Base-by-base conservation (phyloP, 2,888 invertebrate genomes). In the Diachrysia chrysitis region DNA sequence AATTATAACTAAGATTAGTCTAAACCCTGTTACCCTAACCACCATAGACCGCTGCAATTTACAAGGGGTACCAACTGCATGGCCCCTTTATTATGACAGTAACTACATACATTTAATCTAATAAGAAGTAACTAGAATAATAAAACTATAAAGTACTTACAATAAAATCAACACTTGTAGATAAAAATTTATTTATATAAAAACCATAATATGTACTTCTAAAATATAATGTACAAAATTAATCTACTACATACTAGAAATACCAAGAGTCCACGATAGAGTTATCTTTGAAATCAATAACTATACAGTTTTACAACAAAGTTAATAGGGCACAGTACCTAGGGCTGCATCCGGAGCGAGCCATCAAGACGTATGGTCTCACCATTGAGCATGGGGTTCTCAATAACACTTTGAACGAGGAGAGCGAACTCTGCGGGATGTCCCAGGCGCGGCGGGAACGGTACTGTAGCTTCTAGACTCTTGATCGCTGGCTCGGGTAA, bases 331-430 rank as follows among this genome's bases (percentile, higher is more conserved):
- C 19, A 73, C 63, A n/a, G 19, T 62, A 65, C 62, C 90, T 83
- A 96, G 56, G 96, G 93, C 81, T 95, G 95, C 96, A 96, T 96
- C 83, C 96, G 92, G 7, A 96, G 85, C 19, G 95, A 95, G 53
- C 96, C 96, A 71, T 96, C 96, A 12, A 96, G 84, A 59, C 96
- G 92, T 77, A 96, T 96, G 1, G 95, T 96, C 83, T 96, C 96
- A 0, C 96, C 96, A 63, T 96, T 96, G 21, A 96, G 87, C 90
- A 96, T 88, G 0, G 95, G 93, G 87, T 96, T 96, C 78, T 96
- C 95, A 53, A 96, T 94, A 62, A 96, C 95, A 55, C 93, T 89
- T 75, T 96, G 95, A 0, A 94, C 96, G 0, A 96, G 87, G 0
- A 92, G 85, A 0, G 96, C 96, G 58, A 91, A 96, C 76, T 96